Conservation (phyloP, 2,797 vertebrate species). For the Labroides dimidiatus region DNA sequence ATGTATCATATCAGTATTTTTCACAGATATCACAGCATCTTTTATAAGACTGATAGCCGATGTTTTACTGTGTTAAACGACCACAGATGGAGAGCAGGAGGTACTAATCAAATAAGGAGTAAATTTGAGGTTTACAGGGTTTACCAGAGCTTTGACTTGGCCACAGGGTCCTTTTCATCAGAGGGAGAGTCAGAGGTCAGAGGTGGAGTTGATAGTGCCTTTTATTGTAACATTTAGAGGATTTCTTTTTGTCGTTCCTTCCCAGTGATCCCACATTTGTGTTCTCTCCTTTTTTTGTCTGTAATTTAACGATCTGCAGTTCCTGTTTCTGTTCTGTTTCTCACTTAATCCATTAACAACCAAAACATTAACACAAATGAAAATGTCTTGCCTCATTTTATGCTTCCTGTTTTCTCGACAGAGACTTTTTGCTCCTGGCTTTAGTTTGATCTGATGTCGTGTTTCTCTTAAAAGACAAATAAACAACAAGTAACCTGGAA, state of each 20-base stretch:
- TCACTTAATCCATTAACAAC: conserved; percentile 32
- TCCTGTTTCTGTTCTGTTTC: conserved; percentile 37
- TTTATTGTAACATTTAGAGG: conserved; percentile 53
- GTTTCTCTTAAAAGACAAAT: not conserved
- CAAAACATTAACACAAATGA: conserved; percentile 63
- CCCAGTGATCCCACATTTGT: conserved; percentile 7
- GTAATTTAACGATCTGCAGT: conserved; percentile 26
- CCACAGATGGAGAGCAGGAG: conserved; percentile 3
- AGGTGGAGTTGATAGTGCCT: conserved; percentile 75
- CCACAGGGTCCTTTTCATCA: conserved; percentile 21
- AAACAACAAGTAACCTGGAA: not conserved
- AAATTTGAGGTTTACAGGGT: conserved; percentile 33
- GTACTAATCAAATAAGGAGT: not conserved
- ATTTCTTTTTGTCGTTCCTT: not conserved
- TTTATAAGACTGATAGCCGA: conserved; percentile 12
- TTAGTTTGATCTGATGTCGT: not conserved
- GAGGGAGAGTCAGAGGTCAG: conserved; percentile 2
- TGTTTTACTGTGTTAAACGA: conserved; percentile 17
- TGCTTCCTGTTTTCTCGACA: not conserved
- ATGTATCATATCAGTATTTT: conserved; percentile 34
- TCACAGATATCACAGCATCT: conserved; percentile 17
- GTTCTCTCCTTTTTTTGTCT: conserved; percentile 10
- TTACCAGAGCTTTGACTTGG: conserved; percentile 15
- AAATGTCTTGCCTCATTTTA: conserved; percentile 6
- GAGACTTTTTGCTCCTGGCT: not conserved